Evolutionary conservation across 2,113 vertebrate genomes (phyloP).

Genomic region (Mungos mungo): DNA sequence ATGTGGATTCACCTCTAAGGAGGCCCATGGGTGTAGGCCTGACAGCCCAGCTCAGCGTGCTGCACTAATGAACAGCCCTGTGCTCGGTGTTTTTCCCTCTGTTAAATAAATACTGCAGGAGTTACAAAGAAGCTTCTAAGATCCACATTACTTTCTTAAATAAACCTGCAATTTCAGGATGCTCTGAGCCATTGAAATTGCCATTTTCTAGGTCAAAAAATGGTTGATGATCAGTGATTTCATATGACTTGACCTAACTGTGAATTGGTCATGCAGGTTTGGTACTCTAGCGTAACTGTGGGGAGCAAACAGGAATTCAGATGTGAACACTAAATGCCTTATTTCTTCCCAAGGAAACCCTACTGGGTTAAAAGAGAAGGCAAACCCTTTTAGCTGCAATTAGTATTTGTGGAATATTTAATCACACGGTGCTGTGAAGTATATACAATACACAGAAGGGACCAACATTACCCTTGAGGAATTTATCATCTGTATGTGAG

Average conservation of each 20-base stretch:
- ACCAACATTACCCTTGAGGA: constrained; percentile 20
- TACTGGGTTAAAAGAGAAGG: not conserved
- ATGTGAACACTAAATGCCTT: not conserved
- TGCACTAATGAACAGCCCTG: not conserved
- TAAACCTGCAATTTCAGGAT: constrained; percentile 13
- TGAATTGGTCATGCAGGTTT: not conserved
- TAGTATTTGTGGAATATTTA: constrained; percentile 53
- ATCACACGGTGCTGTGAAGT: not conserved
- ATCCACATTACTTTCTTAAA: constrained; percentile 1
- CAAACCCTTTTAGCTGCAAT: constrained; percentile 46
- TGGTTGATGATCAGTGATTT: not conserved
- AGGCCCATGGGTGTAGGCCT: not conserved
- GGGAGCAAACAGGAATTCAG: constrained; percentile 24
- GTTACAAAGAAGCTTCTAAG: not conserved
- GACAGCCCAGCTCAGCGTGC: too few relatives aligned
- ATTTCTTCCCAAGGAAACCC: not conserved
- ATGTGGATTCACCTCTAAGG: not conserved
- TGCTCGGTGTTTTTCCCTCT: not conserved
- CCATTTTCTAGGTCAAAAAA: constrained; percentile 4
- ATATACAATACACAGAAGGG: constrained; percentile 35
- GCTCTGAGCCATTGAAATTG: not conserved
- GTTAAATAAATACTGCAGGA: constrained; percentile 11
- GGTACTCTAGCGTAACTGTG: not conserved
- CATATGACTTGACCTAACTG: not conserved
- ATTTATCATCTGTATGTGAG: constrained; percentile 15